Evolutionary conservation across 35 echinoderm and acorn worm species (phyloP), one percentile per base, ranked within the genome.

Genomic region (Stichopus chloronotus): DNA sequence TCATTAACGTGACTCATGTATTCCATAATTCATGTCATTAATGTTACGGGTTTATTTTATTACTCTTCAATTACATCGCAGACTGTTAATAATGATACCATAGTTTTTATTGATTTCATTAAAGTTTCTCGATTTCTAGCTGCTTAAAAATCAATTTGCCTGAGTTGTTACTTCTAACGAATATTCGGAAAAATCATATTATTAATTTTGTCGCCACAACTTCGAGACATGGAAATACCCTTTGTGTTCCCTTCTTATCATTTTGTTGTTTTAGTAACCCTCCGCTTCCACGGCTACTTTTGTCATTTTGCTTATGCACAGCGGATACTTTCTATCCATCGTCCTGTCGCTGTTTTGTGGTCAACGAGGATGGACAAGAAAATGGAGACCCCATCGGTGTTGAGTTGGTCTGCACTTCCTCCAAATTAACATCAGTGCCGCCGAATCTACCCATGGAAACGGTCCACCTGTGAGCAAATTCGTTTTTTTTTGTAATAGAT

Each of bases 381-480:
- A 56, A n/a, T 8, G 80, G 16, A 4, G 80, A 83, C 43, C 11
- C 55, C 9, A 0, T 83, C n/a, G 80, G 80, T 55, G 4, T 83
- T 9, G 25, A 83, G 52, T 56, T 83, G 20, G 43, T 53, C 13
- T 83, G 80, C 13, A 24, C 9, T 43, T 56, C n/a, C 43, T 54
- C 52, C 7, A 52, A 56, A 13, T 56, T 83, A 4, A 55, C 25
- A 17, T 14, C 43, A 7, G 52, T 83, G 4, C 80, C 80, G 17
- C 6, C 5, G 3, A 43, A 43, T 20, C 52, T 83, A 8, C 80
- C 80, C 19, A 52, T 24, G n/a, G 80, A 83, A 13, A 83, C 80
- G 13, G n/a, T 83, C 17, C 55, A 83, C 53, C 80, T 83, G 80
- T 83, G 55, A 83, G 80, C 13, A 83, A 19, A 25, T 23, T 78